These are phyloP conservation scores for Aethes cnicana DNA, from an alignment of 2,888 invertebrate genomes.

Conservation along the genomic window DNA sequence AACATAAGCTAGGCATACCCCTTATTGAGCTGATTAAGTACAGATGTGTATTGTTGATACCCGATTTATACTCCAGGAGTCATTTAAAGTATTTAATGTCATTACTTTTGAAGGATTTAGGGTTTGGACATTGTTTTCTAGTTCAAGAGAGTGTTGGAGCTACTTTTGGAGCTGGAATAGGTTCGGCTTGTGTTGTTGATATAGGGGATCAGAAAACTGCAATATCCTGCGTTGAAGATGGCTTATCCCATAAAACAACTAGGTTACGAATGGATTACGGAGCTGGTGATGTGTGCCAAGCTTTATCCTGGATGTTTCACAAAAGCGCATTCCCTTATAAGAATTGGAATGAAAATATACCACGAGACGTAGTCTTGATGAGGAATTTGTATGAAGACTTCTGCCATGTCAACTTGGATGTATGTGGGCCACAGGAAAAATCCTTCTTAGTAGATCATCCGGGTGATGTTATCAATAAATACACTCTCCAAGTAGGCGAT, in stretches of 20 bases:
- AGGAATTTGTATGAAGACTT: constrained; percentile 93
- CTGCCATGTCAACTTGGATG: constrained; percentile 94
- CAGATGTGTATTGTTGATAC: constrained; percentile 92
- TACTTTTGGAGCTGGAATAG: constrained; percentile 77
- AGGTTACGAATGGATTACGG: constrained; percentile 93
- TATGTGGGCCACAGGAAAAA: constrained; percentile 94
- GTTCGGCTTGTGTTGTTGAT: constrained; percentile 95
- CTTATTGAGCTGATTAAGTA: constrained; percentile 87
- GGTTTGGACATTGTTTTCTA: constrained; percentile 92
- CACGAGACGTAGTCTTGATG: constrained; percentile 90
- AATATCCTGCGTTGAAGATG: constrained; percentile 97
- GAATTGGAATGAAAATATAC: constrained; percentile 87
- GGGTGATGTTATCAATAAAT: constrained; percentile 85
- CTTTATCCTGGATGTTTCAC: constrained; percentile 92
- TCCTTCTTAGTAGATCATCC: constrained; percentile 89
- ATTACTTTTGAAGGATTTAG: constrained; percentile 89
- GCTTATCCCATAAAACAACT: constrained; percentile 94
- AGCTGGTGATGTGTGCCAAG: constrained; percentile 94
- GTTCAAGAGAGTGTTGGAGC: constrained; percentile 86
- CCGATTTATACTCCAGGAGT: constrained; percentile 93
- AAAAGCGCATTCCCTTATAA: constrained; percentile 96
- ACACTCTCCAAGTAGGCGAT: constrained; percentile 92
- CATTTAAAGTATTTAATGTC: constrained; percentile 93
- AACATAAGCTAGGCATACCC: constrained; percentile 89
- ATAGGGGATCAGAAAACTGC: constrained; percentile 98